phyloP scores from a whole-genome alignment of 2,888 invertebrate species.

The Drosophila engyochracea region DNA sequence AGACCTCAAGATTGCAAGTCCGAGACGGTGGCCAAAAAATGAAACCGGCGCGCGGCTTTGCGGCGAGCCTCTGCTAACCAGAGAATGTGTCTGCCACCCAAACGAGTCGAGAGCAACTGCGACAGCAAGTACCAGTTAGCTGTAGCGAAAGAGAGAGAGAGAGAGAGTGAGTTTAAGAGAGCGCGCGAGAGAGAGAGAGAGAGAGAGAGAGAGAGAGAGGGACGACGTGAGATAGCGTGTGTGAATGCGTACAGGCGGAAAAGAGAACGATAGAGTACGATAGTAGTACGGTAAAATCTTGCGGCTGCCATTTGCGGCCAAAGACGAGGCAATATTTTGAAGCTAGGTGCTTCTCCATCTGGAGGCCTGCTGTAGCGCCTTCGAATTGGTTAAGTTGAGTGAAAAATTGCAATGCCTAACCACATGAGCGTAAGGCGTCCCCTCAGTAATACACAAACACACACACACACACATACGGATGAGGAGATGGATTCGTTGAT shows the following conservation, averaged over 20 bases:
- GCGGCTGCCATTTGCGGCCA: slow-evolving; percentile 83
- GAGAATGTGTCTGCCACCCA: slow-evolving; percentile 60
- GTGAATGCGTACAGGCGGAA: slow-evolving; percentile 18
- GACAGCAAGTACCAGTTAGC: slow-evolving; percentile 17
- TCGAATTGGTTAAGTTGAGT: slow-evolving; percentile 52
- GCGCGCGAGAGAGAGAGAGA: slow-evolving; percentile 12
- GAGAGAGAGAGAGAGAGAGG: background rate
- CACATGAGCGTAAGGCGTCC: slow-evolving; percentile 63
- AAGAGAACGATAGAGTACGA: slow-evolving; percentile 11
- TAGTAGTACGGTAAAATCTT: slow-evolving; percentile 65
- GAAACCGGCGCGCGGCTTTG: slow-evolving; percentile 75
- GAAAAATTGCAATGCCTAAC: slow-evolving; percentile 58
- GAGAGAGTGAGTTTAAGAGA: slow-evolving; percentile 9
- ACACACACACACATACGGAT: slow-evolving; percentile 7
- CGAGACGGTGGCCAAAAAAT: slow-evolving; percentile 59
- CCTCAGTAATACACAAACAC: slow-evolving; percentile 26
- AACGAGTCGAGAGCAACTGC: slow-evolving; percentile 33
- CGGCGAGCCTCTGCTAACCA: slow-evolving; percentile 71
- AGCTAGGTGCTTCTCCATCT: slow-evolving; percentile 31
- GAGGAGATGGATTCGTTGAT: slow-evolving; percentile 39
- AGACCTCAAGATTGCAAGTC: slow-evolving; percentile 55
- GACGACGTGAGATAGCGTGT: background rate
- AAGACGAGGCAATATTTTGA: slow-evolving; percentile 76
- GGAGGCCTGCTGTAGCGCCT: background rate
- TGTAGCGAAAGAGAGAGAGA: background rate